These are phyloP conservation scores for Heterochromis multidens DNA, from an alignment of 2,113 vertebrate species.

Conservation along the genomic window DNA sequence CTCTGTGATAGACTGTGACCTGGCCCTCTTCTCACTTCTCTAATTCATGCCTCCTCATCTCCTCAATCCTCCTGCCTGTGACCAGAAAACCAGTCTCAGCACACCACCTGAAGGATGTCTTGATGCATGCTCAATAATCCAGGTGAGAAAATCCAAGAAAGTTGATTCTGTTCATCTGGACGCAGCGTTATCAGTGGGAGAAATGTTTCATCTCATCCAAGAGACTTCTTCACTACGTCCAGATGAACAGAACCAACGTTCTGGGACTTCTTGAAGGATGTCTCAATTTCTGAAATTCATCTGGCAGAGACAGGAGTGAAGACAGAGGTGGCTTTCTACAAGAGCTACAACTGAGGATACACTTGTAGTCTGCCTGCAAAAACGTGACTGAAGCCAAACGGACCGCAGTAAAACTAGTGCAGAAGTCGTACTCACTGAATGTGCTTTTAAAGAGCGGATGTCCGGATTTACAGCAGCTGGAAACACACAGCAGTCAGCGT, in stretches of 20 bases:
- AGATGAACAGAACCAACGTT: not conserved
- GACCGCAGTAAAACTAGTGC: no score
- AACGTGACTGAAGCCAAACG: no score
- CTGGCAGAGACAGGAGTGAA: no score
- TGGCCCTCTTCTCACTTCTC: not conserved
- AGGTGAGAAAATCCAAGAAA: not conserved
- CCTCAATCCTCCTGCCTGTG: not conserved
- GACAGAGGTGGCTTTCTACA: not conserved
- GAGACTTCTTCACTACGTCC: not conserved
- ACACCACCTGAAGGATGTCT: accelerated
- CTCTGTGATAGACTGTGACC: not conserved
- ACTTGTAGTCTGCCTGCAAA: no score
- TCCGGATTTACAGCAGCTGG: not conserved
- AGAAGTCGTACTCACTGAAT: no score
- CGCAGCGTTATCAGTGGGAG: not conserved
- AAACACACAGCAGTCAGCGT: not conserved
- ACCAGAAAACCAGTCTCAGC: not conserved
- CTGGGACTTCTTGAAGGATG: no score
- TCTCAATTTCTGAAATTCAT: accelerated
- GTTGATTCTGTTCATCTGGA: not conserved
- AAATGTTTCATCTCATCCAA: not conserved
- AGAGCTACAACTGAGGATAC: not conserved
- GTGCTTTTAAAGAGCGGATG: not conserved
- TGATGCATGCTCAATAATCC: not conserved
- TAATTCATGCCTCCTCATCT: not conserved